These are phyloP conservation scores for Atethmia centrago DNA, from an alignment of 2,888 invertebrate genomes.

Conservation along the genomic window DNA sequence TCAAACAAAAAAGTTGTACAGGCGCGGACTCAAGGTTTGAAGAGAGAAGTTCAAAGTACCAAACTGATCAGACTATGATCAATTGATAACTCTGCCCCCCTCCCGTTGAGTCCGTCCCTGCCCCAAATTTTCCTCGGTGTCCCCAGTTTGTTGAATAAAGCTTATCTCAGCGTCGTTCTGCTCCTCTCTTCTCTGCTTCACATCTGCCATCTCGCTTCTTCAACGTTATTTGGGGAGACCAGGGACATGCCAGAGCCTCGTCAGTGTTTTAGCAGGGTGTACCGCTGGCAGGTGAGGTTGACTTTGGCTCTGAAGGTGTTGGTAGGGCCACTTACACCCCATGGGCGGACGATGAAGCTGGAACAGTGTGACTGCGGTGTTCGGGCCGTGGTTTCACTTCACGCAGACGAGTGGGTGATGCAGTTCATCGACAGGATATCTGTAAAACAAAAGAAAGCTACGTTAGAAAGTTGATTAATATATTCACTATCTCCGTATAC, in stretches of 20 bases:
- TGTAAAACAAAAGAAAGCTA: background rate
- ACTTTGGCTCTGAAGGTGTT: conserved; percentile 26
- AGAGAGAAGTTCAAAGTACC: background rate
- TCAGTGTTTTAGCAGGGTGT: conserved; percentile 45
- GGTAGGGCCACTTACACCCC: conserved; percentile 51
- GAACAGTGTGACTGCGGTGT: too few relatives aligned
- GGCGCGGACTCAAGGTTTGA: conserved; percentile 14
- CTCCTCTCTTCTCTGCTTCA: background rate
- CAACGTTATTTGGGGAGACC: conserved; percentile 25
- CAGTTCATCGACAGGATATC: background rate
- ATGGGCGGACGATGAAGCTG: background rate
- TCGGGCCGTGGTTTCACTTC: too few relatives aligned
- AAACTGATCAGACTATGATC: background rate
- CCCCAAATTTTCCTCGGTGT: conserved; percentile 11
- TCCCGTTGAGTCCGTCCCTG: conserved; percentile 29
- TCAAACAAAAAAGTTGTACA: background rate
- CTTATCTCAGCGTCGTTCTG: background rate
- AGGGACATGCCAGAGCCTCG: conserved; percentile 48
- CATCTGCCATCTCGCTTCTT: conserved; percentile 13
- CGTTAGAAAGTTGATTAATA: background rate
- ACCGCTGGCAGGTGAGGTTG: conserved; percentile 56
- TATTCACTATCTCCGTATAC: background rate
- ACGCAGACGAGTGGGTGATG: too few relatives aligned
- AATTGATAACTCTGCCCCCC: background rate
- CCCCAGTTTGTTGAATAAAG: conserved; percentile 18